phyloP scores from a whole-genome alignment of 1,140 invertebrate species.

The Heliconius nattereri region DNA sequence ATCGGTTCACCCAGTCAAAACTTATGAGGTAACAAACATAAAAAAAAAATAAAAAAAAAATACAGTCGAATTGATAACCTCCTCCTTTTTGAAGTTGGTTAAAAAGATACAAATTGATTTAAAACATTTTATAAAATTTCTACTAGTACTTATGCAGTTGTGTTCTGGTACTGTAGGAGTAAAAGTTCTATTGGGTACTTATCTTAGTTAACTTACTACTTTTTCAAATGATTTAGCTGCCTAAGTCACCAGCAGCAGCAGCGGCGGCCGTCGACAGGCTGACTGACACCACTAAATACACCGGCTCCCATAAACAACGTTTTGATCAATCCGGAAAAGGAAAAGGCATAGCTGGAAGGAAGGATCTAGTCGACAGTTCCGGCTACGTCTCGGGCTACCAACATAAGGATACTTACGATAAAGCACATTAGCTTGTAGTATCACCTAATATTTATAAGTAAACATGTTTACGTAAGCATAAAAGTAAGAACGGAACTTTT shows the following conservation, averaged over 20 bases:
- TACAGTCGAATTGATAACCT: no score
- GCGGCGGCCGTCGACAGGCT: constrained; percentile 91
- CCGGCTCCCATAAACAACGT: constrained; percentile 93
- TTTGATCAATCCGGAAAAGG: constrained; percentile 94
- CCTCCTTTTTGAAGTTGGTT: no score
- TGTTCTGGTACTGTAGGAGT: no score
- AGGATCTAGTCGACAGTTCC: constrained; percentile 88
- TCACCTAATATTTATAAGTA: not conserved
- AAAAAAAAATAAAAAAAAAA: no score
- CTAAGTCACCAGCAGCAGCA: constrained; percentile 83
- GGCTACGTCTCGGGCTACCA: constrained; percentile 95
- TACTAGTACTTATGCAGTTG: no score
- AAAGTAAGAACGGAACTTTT: not conserved
- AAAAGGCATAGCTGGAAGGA: constrained; percentile 92
- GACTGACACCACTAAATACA: constrained; percentile 95
- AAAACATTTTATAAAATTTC: no score
- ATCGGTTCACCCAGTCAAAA: no score
- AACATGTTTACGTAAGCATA: constrained; percentile 11
- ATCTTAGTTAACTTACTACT: not conserved
- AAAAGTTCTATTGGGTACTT: not conserved
- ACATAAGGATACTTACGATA: constrained; percentile 89
- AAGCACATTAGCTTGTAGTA: constrained; percentile 74
- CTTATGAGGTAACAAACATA: no score
- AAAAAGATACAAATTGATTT: no score
- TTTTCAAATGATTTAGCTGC: constrained; percentile 65